Base-by-base conservation (phyloP, 2,888 invertebrate species). In the Saturnia japonica region DNA sequence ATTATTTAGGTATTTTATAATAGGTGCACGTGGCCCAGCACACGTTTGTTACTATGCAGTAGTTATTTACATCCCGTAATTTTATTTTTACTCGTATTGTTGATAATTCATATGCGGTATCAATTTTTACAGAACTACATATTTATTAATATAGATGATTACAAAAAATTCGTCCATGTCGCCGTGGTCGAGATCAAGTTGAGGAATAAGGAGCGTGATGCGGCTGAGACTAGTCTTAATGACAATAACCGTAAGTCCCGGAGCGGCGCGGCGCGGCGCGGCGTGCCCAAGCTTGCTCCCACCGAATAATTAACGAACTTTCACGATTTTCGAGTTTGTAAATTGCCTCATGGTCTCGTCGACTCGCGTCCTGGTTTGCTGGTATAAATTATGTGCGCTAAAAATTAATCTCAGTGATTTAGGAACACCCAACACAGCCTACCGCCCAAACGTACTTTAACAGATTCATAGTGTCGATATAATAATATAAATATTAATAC, bases 281-380 rank as follows among this genome's bases (percentile, higher is more conserved):
- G 84, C 80, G 86, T 84, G 82, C 86, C 85, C 80, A 79, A 83
- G 86, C 87, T 76, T 81, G 86, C 87, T 89, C 88, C 86, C 88
- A 82, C 82, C 88, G 90, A 93, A 94, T 93, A 93, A 93, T 94
- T 94, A 93, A 94, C 92, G 90, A 92, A 93, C 92, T 93, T 93
- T 90, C 90, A 88, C 91, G 93, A 94, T 94, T 93, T 94, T 92
- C 91, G 91, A 93, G 91, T 93, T 93, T 91, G 91, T 92, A 92
- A 93, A 93, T 92, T 91, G 90, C 91, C 91, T 91, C 89, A 91
- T 90, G 92, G 91, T 91, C 90, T 91, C 89, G 89, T 89, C 89
- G 90, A 88, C 89, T 89, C 88, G 88, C 86, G 88, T 88, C 83
- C 91, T 90, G 91, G 91, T 89, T 89, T 88, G 87, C 86, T 86